A percentile compares a stretch with the other conserved stretches of the same genome.
Evolutionary conservation across 2,113 vertebrate genomes (phyloP).

Genomic region (Mormyrus iriodes): DNA sequence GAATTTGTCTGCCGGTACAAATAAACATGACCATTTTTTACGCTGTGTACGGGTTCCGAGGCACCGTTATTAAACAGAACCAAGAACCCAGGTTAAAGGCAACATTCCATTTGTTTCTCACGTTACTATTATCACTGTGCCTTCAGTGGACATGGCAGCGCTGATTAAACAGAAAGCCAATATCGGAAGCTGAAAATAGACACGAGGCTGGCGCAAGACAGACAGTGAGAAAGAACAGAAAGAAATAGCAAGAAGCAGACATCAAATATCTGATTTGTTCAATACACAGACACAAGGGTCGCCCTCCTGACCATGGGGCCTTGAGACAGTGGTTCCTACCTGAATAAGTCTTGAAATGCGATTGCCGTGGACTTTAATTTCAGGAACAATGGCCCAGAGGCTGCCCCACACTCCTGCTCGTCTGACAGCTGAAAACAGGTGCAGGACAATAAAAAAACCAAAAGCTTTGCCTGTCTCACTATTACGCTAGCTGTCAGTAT

Average conservation of each 20-base stretch:
- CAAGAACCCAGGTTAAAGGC: neutral
- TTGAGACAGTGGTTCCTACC: conserved; percentile 46
- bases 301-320: conserved; percentile 31
- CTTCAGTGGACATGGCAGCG: conserved; percentile 39
- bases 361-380: conserved; percentile 44
- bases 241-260: neutral
- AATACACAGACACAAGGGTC: neutral
- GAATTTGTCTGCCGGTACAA: neutral
- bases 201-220: conserved; percentile 23
- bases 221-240: conserved; percentile 28
- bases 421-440: conserved; percentile 23
- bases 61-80: neutral
- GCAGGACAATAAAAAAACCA: conserved; percentile 32
- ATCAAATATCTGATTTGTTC: neutral
- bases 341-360: conserved; percentile 41
- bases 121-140: neutral
- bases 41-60: neutral
- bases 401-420: neutral
- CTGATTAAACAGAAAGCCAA: conserved; percentile 41
- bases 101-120: neutral
- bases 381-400: conserved; percentile 39
- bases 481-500: conserved; percentile 28
- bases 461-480: conserved; percentile 41
- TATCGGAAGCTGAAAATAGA: conserved; percentile 55
- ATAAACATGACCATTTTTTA: neutral